Evolutionary conservation across 2,113 vertebrate species (phyloP), one percentile per base, ranked within the genome.

Genomic region (Echinops telfairi): DNA sequence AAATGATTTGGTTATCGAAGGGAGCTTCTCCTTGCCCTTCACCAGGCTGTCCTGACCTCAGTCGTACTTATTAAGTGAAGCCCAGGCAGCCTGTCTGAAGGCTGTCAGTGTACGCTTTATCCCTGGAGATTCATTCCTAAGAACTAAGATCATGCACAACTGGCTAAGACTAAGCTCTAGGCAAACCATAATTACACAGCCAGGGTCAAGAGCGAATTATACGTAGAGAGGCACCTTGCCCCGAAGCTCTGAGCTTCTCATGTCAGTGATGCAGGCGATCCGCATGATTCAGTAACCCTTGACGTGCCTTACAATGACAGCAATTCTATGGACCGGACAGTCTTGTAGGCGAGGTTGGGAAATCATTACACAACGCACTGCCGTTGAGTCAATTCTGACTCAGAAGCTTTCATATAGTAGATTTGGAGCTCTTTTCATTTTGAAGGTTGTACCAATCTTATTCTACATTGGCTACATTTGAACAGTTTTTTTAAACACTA

Each of bases 71-170:
- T 82, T 95, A 96, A 96, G 85, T 33, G 25, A 33, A 92, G 62
- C 3, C 33, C 47, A 89, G 68, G 38, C 76, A 94, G 89, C 80
- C 64, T 95, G 88, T 90, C 68, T 94, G 86, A 95, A 89, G 0
- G 25, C 81, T 97, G 91, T 86, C 88, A 96, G 93, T 80, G 96
- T 91, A 71, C 17, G 27, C 10, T 94, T 96, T 94, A 93, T 93
- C 91, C 85, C 86, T n/a, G 53, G 91, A 94, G 93, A 86, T 87
- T 92, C 79, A 93, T 88, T 91, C 83, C 43, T 94, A 83, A 94
- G 87, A 86, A 88, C 14, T 76, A 66, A 92, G 81, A 89, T 86
- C 14, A 0, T 71, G 81, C 43, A 89, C 89, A 96, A 91, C 83
- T 88, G 91, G 83, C 91, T 93, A 90, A 96, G 57, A 60, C 58